Percentiles rank a stretch among this genome's conserved stretches.
Conservation (phyloP, 2,113 vertebrate genomes). For the Turdus rufiventris region DNA sequence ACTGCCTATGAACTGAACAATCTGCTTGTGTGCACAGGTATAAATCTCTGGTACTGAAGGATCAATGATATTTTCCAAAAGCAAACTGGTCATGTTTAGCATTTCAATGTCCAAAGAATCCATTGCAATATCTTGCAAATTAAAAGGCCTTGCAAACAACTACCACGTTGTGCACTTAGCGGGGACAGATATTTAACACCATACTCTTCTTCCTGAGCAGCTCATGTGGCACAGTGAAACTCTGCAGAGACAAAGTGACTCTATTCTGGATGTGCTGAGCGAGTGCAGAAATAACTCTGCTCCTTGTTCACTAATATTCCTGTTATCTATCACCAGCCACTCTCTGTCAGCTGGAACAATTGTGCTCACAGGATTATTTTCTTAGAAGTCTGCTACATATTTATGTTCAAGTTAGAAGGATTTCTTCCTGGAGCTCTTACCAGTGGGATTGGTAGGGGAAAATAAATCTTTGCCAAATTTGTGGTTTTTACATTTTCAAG, state of each 20-base stretch:
- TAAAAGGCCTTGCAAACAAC: not conserved
- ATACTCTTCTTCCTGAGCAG: not conserved
- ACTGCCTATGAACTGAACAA: not conserved
- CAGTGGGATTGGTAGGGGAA: not conserved
- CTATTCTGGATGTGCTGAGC: not conserved
- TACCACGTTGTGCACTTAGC: not conserved
- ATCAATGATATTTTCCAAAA: not conserved
- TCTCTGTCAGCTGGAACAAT: not conserved
- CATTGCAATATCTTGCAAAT: not conserved
- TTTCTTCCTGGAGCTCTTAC: not conserved
- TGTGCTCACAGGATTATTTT: not conserved
- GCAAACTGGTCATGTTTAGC: not conserved
- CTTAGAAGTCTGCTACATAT: not conserved
- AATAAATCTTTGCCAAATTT: not conserved
- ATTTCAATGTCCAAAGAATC: not conserved
- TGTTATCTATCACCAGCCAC: not conserved
- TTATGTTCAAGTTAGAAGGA: not conserved
- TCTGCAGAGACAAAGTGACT: not conserved
- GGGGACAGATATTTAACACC: not conserved
- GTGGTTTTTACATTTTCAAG: constrained; percentile 2
- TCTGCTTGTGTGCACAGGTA: not conserved
- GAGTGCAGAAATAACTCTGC: not conserved
- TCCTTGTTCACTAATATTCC: not conserved
- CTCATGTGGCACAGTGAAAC: not conserved
- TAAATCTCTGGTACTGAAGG: not conserved